Base-by-base conservation (phyloP, 2,113 vertebrate genomes). In the Petrocephalus zakoni region DNA sequence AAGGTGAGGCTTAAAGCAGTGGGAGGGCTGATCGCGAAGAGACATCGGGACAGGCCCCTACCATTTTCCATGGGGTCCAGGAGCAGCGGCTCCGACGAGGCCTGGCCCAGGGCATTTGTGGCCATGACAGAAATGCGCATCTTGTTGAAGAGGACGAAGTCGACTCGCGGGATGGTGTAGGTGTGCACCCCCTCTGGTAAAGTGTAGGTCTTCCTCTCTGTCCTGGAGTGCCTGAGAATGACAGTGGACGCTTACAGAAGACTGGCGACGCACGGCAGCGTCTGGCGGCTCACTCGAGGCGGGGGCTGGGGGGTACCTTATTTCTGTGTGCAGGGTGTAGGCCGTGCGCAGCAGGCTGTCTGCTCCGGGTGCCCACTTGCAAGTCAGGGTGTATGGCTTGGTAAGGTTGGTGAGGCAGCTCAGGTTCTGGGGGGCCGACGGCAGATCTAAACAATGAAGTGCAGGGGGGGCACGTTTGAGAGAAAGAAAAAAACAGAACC, bases 51-150 rank as follows among this genome's bases (percentile, higher is more conserved):
- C 0, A 21, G 87, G 85, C 89, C 55, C 25, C 21, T 56, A 93
- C 98, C 97, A 2, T 96, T 93, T 0, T 96, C 93, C 90, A 96
- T 89, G 11, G 98, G 97, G 29, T 95, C 94, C 5, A 98, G 61
- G 89, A 53, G 52, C 49, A 98, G 90, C 0, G 51, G 91, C 17
- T 87, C 82, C 0, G 98, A 98, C 37, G 91, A 87, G 0, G 92
- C 90, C 0, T 92, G 93, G 81, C 98, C 97, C 25, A 99, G 93
- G 0, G 91, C 92, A 8, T 99, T 99, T 90, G 91, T 78, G 2
- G 93, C 96, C 2, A 92, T 94, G 68, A 99, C 96, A 89, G 94
- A 96, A 91, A 99, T 90, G 87, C 94, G 89, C 93, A 97, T 95
- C 0, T 94, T 87, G 56, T 90, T 90, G 90, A 94, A 97, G 0